These are phyloP conservation scores for Chascanopsetta lugubris DNA, from an alignment of 2,113 vertebrate species.

Conservation along the genomic window DNA sequence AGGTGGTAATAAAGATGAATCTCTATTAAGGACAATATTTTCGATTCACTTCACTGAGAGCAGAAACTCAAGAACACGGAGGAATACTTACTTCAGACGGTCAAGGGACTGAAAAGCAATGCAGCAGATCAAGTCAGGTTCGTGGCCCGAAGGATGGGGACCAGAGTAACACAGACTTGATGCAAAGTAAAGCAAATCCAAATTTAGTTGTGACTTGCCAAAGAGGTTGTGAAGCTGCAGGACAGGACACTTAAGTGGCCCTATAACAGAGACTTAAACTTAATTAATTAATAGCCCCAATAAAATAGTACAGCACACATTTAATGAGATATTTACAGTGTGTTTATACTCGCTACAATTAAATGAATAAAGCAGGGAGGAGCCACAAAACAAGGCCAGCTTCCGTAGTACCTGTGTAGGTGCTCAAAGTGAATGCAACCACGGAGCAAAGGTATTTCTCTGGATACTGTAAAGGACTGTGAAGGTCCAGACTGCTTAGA, in stretches of 20 bases:
- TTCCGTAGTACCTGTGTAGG: slow-evolving; percentile 22
- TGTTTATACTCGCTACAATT: slow-evolving; percentile 17
- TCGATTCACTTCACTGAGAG: too few relatives aligned
- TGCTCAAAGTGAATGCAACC: slow-evolving; percentile 45
- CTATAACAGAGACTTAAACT: neutral
- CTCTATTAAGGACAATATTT: too few relatives aligned
- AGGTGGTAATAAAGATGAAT: too few relatives aligned
- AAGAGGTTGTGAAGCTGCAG: too few relatives aligned
- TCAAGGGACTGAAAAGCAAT: too few relatives aligned
- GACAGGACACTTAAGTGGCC: neutral
- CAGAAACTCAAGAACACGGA: too few relatives aligned
- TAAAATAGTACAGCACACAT: slow-evolving; percentile 14
- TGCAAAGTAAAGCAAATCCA: too few relatives aligned
- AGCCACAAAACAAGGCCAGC: slow-evolving; percentile 23
- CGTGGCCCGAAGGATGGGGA: too few relatives aligned
- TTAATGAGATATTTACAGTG: slow-evolving; percentile 47
- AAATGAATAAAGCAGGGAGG: slow-evolving; percentile 1
- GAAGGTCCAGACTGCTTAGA: slow-evolving; percentile 26
- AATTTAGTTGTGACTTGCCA: too few relatives aligned
- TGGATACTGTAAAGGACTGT: slow-evolving; percentile 22
- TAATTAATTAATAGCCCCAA: slow-evolving; percentile 48
- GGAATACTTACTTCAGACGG: too few relatives aligned
- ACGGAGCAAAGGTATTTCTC: slow-evolving; percentile 36
- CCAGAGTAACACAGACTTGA: too few relatives aligned
- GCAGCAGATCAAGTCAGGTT: too few relatives aligned